Base-by-base conservation (phyloP, 2,113 vertebrate genomes). In the Pogona vitticeps region DNA sequence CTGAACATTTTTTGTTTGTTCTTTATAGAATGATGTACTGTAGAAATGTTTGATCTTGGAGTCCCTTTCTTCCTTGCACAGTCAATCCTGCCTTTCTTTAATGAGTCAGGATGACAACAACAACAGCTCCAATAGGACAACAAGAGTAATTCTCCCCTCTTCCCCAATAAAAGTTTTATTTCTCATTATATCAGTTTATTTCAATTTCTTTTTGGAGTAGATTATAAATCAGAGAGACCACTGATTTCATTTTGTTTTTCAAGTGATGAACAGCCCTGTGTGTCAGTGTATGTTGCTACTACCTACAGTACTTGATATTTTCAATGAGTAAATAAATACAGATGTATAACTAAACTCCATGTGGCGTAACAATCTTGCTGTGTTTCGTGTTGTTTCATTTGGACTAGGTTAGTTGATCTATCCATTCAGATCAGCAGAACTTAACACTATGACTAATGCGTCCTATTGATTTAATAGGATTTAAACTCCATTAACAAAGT, bases 81-180 rank as follows among this genome's bases (percentile, higher is more conserved):
- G 23, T 85, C 40, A 76, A 1, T 26, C 23, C 75, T 42, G 28
- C 10, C 42, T 52, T 52, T 40, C 8, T 56, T 58, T 77, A 82
- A 76, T 36, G 83, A 84, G 68, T 76, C 9, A 58, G 72, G 7
- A 31, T 75, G 20, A 83, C 68, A 88, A 83, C 80, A 89, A 88
- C 59, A 90, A 46, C 52, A 79, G 4, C 20, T 52, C 86, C 12
- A 67, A 17, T 61, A 26, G 88, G 88, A 90, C 76, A 87, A 65
- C 78, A 86, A 73, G 77, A 87, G 9, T 17, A 67, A 89, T 72
- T 94, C 46, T 52, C 46, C 46, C 91, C 72, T 75, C 90, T 77
- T 68, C 89, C 80, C 67, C 84, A 88, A 61, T 65, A 75, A 70
- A 81, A 86, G 73, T 84, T 86, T 59, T 86, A 33, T 26, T 52